Evolutionary conservation across 2,113 vertebrate genomes (phyloP).

Genomic region (Arothron firmamentum): DNA sequence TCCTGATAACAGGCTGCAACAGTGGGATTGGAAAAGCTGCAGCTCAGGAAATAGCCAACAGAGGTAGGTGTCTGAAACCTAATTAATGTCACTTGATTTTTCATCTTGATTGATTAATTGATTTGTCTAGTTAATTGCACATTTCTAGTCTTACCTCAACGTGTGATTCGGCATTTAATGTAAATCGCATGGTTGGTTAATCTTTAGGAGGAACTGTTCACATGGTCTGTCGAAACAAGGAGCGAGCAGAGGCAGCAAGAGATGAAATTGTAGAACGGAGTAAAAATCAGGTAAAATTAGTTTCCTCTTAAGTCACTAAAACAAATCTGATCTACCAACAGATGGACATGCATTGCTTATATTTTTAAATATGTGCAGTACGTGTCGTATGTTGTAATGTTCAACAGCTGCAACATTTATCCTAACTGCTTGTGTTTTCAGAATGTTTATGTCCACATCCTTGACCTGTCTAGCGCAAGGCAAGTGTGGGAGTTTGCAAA

Average conservation of each 20-base stretch:
- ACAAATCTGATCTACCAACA: background rate
- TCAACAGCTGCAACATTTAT: background rate
- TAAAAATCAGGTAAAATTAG: conserved; percentile 69
- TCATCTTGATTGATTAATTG: background rate
- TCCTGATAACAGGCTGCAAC: conserved; percentile 78
- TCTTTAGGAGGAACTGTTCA: conserved; percentile 83
- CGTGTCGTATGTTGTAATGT: background rate
- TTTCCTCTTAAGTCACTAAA: too few species aligned
- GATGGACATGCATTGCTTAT: background rate
- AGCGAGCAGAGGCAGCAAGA: conserved; percentile 72
- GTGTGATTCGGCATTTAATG: too few species aligned
- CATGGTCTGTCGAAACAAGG: conserved; percentile 79
- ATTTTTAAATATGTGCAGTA: background rate
- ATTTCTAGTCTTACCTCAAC: too few species aligned
- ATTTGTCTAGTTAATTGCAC: too few species aligned
- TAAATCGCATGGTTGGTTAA: background rate
- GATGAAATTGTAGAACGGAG: conserved; percentile 75
- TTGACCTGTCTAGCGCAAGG: conserved; percentile 79
- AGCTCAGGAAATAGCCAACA: conserved; percentile 74
- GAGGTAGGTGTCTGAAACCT: conserved; percentile 59
- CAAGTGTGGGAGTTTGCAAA: conserved; percentile 82
- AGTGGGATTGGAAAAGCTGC: conserved; percentile 81
- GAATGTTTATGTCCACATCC: conserved; percentile 79
- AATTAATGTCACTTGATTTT: background rate
- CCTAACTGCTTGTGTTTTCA: conserved; percentile 30